Conservation (phyloP, 2,797 vertebrate genomes). For the Prionace glauca region DNA sequence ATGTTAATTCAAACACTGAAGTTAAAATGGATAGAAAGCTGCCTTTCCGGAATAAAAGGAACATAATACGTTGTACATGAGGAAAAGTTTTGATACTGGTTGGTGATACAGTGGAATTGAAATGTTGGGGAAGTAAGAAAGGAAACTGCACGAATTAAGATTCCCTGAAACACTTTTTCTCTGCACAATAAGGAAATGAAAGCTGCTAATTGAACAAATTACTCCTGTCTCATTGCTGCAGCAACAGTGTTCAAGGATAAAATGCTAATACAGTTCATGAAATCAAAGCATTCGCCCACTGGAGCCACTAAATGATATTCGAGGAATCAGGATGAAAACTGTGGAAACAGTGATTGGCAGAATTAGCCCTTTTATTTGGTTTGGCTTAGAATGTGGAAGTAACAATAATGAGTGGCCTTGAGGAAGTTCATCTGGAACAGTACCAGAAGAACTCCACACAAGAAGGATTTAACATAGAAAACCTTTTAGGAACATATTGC, state of each 20-base stretch:
- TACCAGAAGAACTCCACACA: conserved; percentile 60
- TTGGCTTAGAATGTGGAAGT: conserved; percentile 77
- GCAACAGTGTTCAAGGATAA: conserved; percentile 54
- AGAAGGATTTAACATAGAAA: conserved; percentile 62
- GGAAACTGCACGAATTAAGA: conserved; percentile 47
- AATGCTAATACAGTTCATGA: conserved; percentile 62
- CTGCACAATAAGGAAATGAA: conserved; percentile 47
- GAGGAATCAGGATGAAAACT: conserved; percentile 65
- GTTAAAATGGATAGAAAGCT: not conserved
- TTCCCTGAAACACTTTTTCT: conserved; percentile 42
- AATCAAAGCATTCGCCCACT: conserved; percentile 64
- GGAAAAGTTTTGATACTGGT: too few relatives aligned
- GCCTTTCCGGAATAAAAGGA: not conserved
- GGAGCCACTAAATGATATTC: conserved; percentile 63
- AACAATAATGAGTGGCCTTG: conserved; percentile 76
- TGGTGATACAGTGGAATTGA: conserved; percentile 44
- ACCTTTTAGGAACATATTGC: conserved; percentile 65
- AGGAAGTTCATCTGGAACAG: conserved; percentile 63
- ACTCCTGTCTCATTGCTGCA: conserved; percentile 51
- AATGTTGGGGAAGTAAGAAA: conserved; percentile 52
- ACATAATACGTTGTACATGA: not conserved
- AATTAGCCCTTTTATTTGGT: conserved; percentile 77
- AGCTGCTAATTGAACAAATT: conserved; percentile 55
- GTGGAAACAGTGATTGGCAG: conserved; percentile 80
- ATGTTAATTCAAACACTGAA: not conserved